A percentile compares a stretch with the other conserved stretches of the same genome.
Conservation (phyloP, 2,797 vertebrate genomes). For the Philypnodon macrostomus region DNA sequence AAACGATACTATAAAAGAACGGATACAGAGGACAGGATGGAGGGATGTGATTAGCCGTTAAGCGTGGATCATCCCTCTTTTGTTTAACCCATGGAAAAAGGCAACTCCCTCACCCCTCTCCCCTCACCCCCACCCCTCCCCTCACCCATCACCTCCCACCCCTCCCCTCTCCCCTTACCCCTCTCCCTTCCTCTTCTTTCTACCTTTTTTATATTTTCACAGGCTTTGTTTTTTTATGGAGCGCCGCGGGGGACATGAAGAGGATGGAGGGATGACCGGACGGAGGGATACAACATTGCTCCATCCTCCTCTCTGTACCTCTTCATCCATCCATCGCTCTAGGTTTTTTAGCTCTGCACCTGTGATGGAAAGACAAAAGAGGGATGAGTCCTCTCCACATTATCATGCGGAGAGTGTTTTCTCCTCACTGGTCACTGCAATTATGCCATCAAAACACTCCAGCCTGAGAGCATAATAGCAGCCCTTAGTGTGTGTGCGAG, state of each 20-base stretch:
- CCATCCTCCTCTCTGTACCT: slow-evolving; percentile 58
- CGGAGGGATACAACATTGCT: slow-evolving; percentile 59
- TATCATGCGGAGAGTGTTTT: slow-evolving; percentile 82
- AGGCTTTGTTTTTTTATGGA: slow-evolving; percentile 63
- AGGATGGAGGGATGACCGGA: slow-evolving; percentile 62
- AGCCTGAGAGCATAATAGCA: slow-evolving; percentile 85
- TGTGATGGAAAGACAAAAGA: slow-evolving; percentile 71
- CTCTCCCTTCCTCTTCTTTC: slow-evolving; percentile 62
- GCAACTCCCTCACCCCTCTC: slow-evolving; percentile 65
- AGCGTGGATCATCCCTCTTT: slow-evolving; percentile 77
- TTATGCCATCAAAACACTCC: slow-evolving; percentile 85
- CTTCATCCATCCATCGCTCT: slow-evolving; percentile 24
- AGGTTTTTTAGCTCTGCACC: slow-evolving; percentile 64
- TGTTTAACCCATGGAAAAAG: slow-evolving; percentile 67
- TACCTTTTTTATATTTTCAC: slow-evolving; percentile 28
- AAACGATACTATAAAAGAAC: slow-evolving; percentile 43
- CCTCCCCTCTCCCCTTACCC: slow-evolving; percentile 64
- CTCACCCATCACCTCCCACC: too few relatives aligned
- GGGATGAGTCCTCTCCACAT: slow-evolving; percentile 62
- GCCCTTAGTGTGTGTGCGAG: slow-evolving; percentile 59
- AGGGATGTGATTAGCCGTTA: slow-evolving; percentile 75
- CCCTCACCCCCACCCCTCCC: slow-evolving; percentile 63
- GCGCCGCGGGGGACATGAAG: slow-evolving; percentile 59
- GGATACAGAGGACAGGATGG: slow-evolving; percentile 54
- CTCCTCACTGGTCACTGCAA: slow-evolving; percentile 81